phyloP scores from a whole-genome alignment of 2,888 invertebrate genomes.

The Acrobasis suavella region DNA sequence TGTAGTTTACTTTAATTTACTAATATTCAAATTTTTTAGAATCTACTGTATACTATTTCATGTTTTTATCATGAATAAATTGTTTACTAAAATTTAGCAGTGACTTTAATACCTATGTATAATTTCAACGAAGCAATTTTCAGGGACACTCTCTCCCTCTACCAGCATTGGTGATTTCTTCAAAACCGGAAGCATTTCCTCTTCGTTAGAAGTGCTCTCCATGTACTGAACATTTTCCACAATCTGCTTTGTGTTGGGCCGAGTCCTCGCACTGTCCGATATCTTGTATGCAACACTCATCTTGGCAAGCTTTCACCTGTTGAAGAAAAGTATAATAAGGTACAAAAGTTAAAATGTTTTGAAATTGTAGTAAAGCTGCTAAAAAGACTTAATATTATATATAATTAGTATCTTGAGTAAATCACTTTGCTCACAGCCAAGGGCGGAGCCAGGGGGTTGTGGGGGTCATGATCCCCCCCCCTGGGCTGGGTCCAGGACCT shows the following conservation, averaged over 20 bases:
- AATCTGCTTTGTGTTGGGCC: conserved; percentile 15
- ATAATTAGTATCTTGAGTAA: too few relatives aligned
- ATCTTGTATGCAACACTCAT: conserved; percentile 18
- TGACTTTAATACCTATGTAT: conserved; percentile 14
- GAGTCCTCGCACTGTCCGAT: conserved; percentile 22
- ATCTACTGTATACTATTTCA: too few relatives aligned
- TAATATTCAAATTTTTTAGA: too few relatives aligned
- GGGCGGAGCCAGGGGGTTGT: too few relatives aligned
- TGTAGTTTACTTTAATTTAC: too few relatives aligned
- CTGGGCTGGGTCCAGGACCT: too few relatives aligned
- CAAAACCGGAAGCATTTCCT: conserved; percentile 3
- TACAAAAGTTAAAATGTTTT: not conserved
- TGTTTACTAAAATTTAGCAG: not conserved
- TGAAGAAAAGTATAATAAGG: not conserved
- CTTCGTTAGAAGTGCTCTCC: conserved; percentile 12
- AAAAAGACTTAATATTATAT: too few relatives aligned
- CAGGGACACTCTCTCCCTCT: not conserved
- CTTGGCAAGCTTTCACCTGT: conserved; percentile 1
- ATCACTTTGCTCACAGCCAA: too few relatives aligned
- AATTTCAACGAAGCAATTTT: conserved; percentile 18
- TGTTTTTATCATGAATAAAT: too few relatives aligned
- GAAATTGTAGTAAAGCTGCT: too few relatives aligned
- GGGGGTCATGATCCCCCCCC: too few relatives aligned
- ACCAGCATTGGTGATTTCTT: conserved; percentile 9
- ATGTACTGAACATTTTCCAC: conserved; percentile 11